Evolutionary conservation across 2,797 vertebrate species (phyloP).

Genomic region (Scolopax rusticola): DNA sequence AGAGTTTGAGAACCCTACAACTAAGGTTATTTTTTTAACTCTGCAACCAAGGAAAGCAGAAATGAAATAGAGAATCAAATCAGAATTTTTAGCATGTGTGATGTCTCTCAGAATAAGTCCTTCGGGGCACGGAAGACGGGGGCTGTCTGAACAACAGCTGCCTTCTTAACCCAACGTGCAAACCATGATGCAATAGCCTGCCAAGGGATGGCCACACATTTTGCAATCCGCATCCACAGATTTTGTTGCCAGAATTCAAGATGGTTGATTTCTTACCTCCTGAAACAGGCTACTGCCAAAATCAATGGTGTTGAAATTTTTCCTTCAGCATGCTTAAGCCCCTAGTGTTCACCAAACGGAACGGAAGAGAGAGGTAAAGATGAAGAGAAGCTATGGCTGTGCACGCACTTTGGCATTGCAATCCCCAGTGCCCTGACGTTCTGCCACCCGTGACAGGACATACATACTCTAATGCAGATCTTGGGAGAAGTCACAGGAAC

Average conservation of each 20-base stretch:
- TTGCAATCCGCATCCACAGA: not conserved
- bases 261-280: not conserved
- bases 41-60: not conserved
- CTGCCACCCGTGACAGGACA: not conserved
- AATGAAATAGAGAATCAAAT: not conserved
- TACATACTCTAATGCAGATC: not conserved
- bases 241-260: not conserved
- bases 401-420: not conserved
- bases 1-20: not conserved
- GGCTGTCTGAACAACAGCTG: not conserved
- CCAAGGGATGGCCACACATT: not conserved
- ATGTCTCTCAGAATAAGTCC: not conserved
- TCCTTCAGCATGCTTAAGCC: not conserved
- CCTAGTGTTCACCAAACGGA: not conserved
- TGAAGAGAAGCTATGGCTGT: not conserved
- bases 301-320: not conserved
- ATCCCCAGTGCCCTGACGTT: not conserved
- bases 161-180: not conserved
- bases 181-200: not conserved
- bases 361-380: not conserved
- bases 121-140: not conserved
- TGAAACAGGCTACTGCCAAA: not conserved
- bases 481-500: slow-evolving; percentile 12
- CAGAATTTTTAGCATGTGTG: not conserved
- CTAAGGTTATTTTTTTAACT: not conserved